Percentiles rank a stretch among this genome's conserved stretches.
These are phyloP conservation scores for Apotomis turbidana DNA, from an alignment of 2,888 invertebrate genomes.

Conservation along the genomic window DNA sequence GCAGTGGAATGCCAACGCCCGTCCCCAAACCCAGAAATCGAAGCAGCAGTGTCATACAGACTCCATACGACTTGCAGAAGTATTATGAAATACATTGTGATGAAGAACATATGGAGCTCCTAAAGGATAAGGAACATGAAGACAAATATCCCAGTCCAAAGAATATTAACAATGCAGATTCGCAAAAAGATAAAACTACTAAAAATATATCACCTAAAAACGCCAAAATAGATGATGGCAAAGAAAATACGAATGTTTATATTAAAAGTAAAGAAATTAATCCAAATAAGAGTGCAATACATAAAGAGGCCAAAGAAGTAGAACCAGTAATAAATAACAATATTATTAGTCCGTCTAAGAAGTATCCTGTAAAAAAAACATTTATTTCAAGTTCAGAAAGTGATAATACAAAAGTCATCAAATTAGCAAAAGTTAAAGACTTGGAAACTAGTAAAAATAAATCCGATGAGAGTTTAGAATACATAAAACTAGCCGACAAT, in stretches of 20 bases:
- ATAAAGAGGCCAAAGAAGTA: slow-evolving; percentile 76
- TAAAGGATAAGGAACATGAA: slow-evolving; percentile 69
- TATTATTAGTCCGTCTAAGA: slow-evolving; percentile 78
- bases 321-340: slow-evolving; percentile 70
- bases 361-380: slow-evolving; percentile 75
- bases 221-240: slow-evolving; percentile 55
- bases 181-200: slow-evolving; percentile 57
- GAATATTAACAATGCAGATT: slow-evolving; percentile 64
- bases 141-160: slow-evolving; percentile 65
- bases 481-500: slow-evolving; percentile 73
- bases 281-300: slow-evolving; percentile 75
- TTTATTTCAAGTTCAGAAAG: slow-evolving; percentile 73
- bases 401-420: slow-evolving; percentile 70
- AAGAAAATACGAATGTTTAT: slow-evolving; percentile 59
- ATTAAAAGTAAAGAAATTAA: slow-evolving; percentile 66
- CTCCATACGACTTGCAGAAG: slow-evolving; percentile 79
- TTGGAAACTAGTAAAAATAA: slow-evolving; percentile 75
- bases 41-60: slow-evolving; percentile 80
- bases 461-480: slow-evolving; percentile 76
- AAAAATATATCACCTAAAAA: slow-evolving; percentile 55
- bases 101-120: slow-evolving; percentile 73
- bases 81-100: slow-evolving; percentile 80
- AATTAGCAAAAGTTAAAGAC: slow-evolving; percentile 78
- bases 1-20: slow-evolving; percentile 57
- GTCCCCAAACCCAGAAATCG: slow-evolving; percentile 73